Base-by-base conservation (phyloP, 2,113 vertebrate genomes). In the Anarrhichthys ocellatus region DNA sequence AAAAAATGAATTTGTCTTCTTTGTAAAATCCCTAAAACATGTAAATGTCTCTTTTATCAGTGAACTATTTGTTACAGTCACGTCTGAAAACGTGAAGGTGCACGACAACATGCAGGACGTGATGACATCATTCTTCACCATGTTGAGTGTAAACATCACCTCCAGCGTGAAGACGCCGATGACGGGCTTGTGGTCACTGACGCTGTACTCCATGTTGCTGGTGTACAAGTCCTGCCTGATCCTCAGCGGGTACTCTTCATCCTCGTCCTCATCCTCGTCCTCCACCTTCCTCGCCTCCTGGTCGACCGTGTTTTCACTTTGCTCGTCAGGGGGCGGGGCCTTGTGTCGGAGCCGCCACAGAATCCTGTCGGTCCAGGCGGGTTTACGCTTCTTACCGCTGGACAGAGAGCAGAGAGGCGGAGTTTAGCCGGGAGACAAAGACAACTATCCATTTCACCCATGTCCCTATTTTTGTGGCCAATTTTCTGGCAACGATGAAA, bases 121-220 rank as follows among this genome's bases (percentile, higher is more conserved):
- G 17, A 54, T 48, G 17, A 54, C 52, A n/a, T n/a, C 22, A 56
- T 6, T 7, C 17, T 48, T 18, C 34, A 7, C 17, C 18, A 18
- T 3, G 14, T 2, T 14, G 11, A 46, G 42, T 50, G 5, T 6
- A 50, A 6, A 50, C 48, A 22, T 90, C 81, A 99, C 98, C 97
- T 98, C 94, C 63, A 99, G 89, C 20, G 73, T 93, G 90, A 99
- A 99, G 75, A 95, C 88, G 76, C 95, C 92, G 0, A 96, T 87
- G 82, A 99, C 98, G 14, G 98, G 98, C 88, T 99, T 99, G 93
- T 99, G 98, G 91, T 99, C 98, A 6, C 98, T 99, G 94, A 97
- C 91, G 88, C 92, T 87, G 73, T 97, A 99, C 84, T 87, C 93
- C 97, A 99, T 99, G 70, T 95, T 94, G 90, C 96, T 96, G 89